phyloP scores from a whole-genome alignment of 2,888 invertebrate species.

The Leptinotarsa rubiginosa region DNA sequence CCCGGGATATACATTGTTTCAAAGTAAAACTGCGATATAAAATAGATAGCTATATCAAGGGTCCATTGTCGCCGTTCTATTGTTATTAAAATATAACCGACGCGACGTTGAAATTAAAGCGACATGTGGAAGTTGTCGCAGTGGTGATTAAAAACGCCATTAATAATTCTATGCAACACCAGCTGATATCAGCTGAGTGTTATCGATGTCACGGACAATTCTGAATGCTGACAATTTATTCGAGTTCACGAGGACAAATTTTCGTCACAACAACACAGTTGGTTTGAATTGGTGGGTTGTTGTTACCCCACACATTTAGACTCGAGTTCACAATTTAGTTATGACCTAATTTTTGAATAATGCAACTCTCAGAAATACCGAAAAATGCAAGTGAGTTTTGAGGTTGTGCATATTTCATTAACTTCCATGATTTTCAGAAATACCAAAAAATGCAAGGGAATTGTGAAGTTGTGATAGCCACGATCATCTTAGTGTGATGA shows the following conservation, averaged over 20 bases:
- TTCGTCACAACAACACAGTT: not conserved
- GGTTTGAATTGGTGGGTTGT: not conserved
- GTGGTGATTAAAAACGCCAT: slow-evolving; percentile 38
- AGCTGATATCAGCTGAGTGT: slow-evolving; percentile 36
- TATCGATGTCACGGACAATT: slow-evolving; percentile 38
- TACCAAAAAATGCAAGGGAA: no score
- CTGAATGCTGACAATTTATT: slow-evolving; percentile 30
- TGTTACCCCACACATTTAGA: not conserved
- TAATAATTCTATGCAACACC: slow-evolving; percentile 33
- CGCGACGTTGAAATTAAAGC: slow-evolving; percentile 32
- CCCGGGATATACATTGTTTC: slow-evolving; percentile 33
- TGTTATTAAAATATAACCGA: slow-evolving; percentile 36
- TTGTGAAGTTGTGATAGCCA: no score
- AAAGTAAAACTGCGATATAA: slow-evolving; percentile 26
- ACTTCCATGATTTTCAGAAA: no score
- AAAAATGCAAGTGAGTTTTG: no score
- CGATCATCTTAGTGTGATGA: no score
- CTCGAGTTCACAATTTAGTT: not conserved
- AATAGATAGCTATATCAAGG: slow-evolving; percentile 25
- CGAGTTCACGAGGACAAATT: slow-evolving; percentile 10
- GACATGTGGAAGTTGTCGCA: slow-evolving; percentile 37
- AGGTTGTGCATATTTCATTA: no score
- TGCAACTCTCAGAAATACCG: no score
- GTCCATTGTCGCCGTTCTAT: slow-evolving; percentile 35
- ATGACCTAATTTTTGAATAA: not conserved